Conservation (phyloP, 2,888 invertebrate genomes). For the Brenthis hecate region DNA sequence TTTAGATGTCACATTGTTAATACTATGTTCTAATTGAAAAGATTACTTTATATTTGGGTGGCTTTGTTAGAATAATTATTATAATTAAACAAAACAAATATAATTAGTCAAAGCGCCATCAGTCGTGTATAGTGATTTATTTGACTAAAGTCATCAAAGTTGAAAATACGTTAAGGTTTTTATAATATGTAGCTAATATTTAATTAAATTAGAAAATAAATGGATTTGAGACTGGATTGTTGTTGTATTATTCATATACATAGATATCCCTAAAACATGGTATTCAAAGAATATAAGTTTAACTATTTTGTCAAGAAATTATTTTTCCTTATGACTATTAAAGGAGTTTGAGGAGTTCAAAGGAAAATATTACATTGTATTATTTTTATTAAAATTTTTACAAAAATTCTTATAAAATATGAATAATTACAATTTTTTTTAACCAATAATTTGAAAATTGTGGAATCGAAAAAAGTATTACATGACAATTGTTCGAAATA, state of each 20-base stretch:
- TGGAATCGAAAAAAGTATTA: slow-evolving; percentile 32
- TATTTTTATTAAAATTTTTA: slow-evolving; percentile 47
- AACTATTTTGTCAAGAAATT: too few relatives aligned
- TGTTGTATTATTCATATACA: not conserved
- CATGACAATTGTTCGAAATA: slow-evolving; percentile 29
- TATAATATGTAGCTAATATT: slow-evolving; percentile 5
- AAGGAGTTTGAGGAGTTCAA: not conserved
- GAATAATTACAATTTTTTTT: slow-evolving; percentile 43
- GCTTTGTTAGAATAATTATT: too few relatives aligned
- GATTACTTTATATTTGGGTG: too few relatives aligned
- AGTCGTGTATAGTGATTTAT: too few relatives aligned
- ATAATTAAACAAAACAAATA: too few relatives aligned
- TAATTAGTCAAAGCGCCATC: too few relatives aligned
- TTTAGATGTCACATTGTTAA: too few relatives aligned
- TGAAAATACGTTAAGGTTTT: not conserved
- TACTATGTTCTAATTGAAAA: not conserved
- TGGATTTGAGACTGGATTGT: slow-evolving; percentile 14
- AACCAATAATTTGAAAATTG: slow-evolving; percentile 38
- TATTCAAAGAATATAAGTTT: too few relatives aligned
- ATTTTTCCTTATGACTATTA: too few relatives aligned
- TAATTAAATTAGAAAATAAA: slow-evolving; percentile 24
- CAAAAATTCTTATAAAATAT: slow-evolving; percentile 52
- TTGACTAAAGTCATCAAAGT: not conserved
- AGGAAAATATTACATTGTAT: slow-evolving; percentile 33
- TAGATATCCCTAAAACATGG: not conserved